A percentile compares a stretch with the other conserved stretches of the same genome.
phyloP scores from a whole-genome alignment of 2,888 invertebrate species.

The Apodemia zela region DNA sequence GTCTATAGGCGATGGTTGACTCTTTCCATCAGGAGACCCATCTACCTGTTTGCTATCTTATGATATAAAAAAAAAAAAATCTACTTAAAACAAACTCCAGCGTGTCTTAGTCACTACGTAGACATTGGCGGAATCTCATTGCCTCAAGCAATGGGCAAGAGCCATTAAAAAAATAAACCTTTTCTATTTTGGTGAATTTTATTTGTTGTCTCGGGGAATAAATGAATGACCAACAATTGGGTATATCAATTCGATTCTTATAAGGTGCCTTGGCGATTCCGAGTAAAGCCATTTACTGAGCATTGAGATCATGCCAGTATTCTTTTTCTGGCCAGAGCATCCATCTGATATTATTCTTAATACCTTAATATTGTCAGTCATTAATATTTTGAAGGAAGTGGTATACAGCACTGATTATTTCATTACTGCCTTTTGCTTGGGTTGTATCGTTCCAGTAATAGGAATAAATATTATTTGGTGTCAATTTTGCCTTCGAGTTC shows the following conservation, averaged over 20 bases:
- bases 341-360: constrained; percentile 39
- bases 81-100: too few relatives aligned
- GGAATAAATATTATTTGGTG: constrained; percentile 16
- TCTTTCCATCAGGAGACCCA: too few relatives aligned
- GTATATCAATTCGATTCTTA: constrained; percentile 1
- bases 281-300: constrained; percentile 33
- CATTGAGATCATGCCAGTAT: constrained; percentile 38
- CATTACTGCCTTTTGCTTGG: constrained; percentile 32
- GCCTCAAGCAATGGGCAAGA: too few relatives aligned
- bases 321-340: constrained; percentile 42
- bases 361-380: constrained; percentile 30
- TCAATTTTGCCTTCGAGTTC: constrained; percentile 36
- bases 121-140: too few relatives aligned
- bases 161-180: too few relatives aligned
- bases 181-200: constrained; percentile 14
- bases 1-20: too few relatives aligned
- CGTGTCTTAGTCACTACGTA: too few relatives aligned
- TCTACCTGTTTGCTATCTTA: too few relatives aligned
- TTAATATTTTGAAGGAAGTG: constrained; percentile 32
- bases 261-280: constrained; percentile 27
- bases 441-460: constrained; percentile 33
- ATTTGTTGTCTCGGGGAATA: constrained; percentile 9
- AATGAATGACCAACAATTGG: constrained; percentile 1
- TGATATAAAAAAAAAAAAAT: too few relatives aligned
- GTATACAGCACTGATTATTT: constrained; percentile 38